Evolutionary conservation across 2,113 vertebrate genomes (phyloP), one percentile per base, ranked within the genome.

Genomic region (Colinus virginianus): DNA sequence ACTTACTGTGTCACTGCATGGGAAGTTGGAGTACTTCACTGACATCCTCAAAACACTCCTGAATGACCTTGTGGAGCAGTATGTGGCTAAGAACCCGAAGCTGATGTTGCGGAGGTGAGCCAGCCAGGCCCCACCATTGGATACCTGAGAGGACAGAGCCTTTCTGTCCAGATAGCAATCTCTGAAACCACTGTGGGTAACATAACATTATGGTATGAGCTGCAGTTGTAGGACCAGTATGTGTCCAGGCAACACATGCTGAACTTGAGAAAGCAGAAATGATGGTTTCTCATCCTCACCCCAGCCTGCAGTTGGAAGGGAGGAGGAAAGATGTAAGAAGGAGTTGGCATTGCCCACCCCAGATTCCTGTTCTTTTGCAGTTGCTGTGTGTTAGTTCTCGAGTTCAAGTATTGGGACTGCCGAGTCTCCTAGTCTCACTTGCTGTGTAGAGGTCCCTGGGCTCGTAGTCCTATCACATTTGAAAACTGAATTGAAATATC

Each of bases 61-160:
- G 48, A 99, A 98, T 4, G 99, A 99, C 94, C 98, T 99, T 49
- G 99, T 99, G 90, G 99, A 99, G 93, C 99, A 99, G 92, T 99
- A 99, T 0, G 99, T 99, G 91, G 99, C 98, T 97, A 99, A 99
- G 97, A 99, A 99, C 95, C 99, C 99, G 56, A 99, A 99, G 96
- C 97, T 99, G 90, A 99, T 99, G 99, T 97, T 99, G 84, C 97
- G 99, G 58, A 98, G 99, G 99, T 99, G 89, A 86, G 97, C 8
- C 5, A 80, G 43, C 43, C 79, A 85, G 26, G 38, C 51, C 40
- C 40, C 14, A 11, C 36, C 58, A 53, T 12, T 28, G 42, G 40
- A 26, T 80, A 2, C 30, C 6, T 1, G 7, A 81, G 36, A 55
- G 59, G 13, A 8, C 51, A 68, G 67, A 72, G 28, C 40, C 30